phyloP scores from a whole-genome alignment of 2,888 invertebrate genomes.

The Nysson spinosus region DNA sequence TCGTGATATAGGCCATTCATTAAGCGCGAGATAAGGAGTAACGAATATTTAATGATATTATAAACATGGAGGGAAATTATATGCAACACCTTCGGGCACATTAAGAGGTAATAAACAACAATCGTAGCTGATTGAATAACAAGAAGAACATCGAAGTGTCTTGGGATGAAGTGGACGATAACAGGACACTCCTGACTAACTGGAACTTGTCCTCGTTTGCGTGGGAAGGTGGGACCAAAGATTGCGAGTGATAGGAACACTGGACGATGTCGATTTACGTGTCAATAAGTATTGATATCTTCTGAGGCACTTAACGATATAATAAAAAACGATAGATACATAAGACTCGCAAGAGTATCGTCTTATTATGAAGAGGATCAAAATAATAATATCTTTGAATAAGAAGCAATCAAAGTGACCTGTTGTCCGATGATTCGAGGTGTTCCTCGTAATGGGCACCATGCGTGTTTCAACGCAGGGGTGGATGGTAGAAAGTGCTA shows the following conservation, averaged over 20 bases:
- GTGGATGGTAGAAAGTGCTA: slow-evolving; percentile 70
- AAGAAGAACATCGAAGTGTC: slow-evolving; percentile 4
- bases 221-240: slow-evolving; percentile 29
- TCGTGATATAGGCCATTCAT: no score
- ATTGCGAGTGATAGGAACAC: slow-evolving; percentile 24
- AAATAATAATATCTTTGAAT: no score
- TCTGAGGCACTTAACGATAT: no score
- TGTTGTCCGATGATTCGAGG: slow-evolving; percentile 43
- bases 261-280: slow-evolving; percentile 15
- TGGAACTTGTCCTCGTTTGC: slow-evolving; percentile 31
- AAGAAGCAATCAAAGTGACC: slow-evolving; percentile 16
- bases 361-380: no score
- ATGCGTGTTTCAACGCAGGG: slow-evolving; percentile 71
- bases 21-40: no score
- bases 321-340: no score
- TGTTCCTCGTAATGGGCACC: slow-evolving; percentile 71
- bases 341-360: no score
- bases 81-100: no score
- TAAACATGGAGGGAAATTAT: no score
- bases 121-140: slow-evolving; percentile 12
- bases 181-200: slow-evolving; percentile 13
- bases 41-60: no score
- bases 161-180: slow-evolving; percentile 26
- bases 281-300: slow-evolving; percentile 11
- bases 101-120: neutral